A percentile compares a stretch with the other conserved stretches of the same genome.
Evolutionary conservation across 2,797 vertebrate genomes (phyloP).

Genomic region (Mareca strepera): DNA sequence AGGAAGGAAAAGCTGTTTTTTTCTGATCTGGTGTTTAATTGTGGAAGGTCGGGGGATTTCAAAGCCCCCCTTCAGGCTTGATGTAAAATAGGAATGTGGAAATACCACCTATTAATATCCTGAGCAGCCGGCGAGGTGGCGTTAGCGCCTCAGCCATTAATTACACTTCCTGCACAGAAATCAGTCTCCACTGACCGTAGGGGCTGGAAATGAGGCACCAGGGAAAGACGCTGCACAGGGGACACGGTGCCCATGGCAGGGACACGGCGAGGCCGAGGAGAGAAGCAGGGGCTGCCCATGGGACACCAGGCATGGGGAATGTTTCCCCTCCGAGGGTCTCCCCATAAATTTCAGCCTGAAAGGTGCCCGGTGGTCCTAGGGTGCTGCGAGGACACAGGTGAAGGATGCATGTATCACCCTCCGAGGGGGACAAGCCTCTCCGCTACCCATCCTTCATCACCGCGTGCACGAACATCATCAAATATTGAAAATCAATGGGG

Average conservation of each 20-base stretch:
- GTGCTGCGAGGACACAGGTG: accelerated
- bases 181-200: accelerated
- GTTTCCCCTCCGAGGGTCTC: neutral
- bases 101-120: neutral
- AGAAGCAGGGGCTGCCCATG: neutral
- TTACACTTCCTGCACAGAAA: neutral
- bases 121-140: neutral
- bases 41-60: neutral
- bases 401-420: accelerated
- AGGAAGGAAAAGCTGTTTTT: neutral
- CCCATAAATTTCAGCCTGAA: neutral
- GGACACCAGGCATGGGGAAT: neutral
- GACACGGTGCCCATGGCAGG: neutral
- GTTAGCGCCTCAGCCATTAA: neutral
- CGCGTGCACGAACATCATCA: neutral
- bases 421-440: accelerated
- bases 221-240: neutral
- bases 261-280: neutral
- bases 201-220: neutral
- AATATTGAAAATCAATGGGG: slow-evolving; percentile 18
- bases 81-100: neutral
- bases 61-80: neutral
- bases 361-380: neutral
- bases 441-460: accelerated
- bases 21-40: neutral